Base-by-base conservation (phyloP, 1,140 invertebrate species). In the Apocrypta bakeri region DNA sequence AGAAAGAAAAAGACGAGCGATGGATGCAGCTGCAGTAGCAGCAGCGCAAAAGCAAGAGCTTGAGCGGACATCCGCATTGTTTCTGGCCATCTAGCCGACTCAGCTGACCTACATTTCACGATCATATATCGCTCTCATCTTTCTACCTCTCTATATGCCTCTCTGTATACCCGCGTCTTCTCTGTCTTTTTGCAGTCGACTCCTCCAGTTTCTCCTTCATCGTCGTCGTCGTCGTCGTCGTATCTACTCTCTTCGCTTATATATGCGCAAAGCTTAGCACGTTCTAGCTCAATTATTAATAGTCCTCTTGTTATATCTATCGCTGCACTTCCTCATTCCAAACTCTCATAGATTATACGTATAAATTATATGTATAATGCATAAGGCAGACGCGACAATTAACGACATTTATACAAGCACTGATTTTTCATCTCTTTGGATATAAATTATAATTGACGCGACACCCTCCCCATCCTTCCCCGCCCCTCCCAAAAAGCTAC, bases 91-190 rank as follows among this genome's bases (percentile, higher is more conserved):
- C 66, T 48, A 68, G 76, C 66, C 66, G 64, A 79, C 33, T 79
- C 76, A 79, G 76, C 76, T 77, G 75, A 79, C 76, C 76, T 79
- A 79, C 63, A 79, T 79, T 68, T 79, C 63, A 31, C 74, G 40
- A 73, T 14, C 29, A 69, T 69, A 69, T 69, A 69, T 69, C 68
- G 68, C 27, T 31, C 68, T 69, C 68, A 33, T 72, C 24, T 72
- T 0, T 37, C 33, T 37, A 21, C 9, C 69, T 42, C 31, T 27
- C 48, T 3, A 8, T 8, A 1, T 25, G 27, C 14, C 64, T 14
- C 2, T 29, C 24, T 8, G 2, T 68, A 68, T 68, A 68, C 4
- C 27, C 14, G 17, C 14, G 27, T 29, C 27, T 21, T 71, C 68
- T 71, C 69, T 72, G n/a, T 37, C 25, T 66, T 12, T 66, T 29